Conservation (phyloP, 2,888 invertebrate species). For the Campaea margaritaria region DNA sequence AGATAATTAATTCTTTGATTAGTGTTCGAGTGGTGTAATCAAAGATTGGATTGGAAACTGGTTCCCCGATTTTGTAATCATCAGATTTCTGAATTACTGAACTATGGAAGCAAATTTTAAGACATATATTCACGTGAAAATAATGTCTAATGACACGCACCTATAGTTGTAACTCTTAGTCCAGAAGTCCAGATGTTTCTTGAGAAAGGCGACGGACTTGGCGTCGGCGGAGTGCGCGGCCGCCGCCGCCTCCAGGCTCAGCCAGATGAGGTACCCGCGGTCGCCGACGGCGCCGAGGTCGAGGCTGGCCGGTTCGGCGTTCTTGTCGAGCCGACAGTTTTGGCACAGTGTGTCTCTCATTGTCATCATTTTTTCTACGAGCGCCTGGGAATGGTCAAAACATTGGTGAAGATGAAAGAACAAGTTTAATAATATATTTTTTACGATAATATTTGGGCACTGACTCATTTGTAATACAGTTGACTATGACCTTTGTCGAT, state of each 20-base stretch:
- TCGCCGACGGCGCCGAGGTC: slow-evolving; percentile 91
- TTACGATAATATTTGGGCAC: too few species aligned
- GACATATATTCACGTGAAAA: too few species aligned
- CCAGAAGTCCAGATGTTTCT: slow-evolving; percentile 92
- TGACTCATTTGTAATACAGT: too few species aligned
- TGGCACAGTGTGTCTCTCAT: slow-evolving; percentile 88
- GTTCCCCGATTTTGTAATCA: too few species aligned
- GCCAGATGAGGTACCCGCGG: slow-evolving; percentile 90
- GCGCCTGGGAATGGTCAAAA: slow-evolving; percentile 83
- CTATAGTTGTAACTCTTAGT: slow-evolving; percentile 89
- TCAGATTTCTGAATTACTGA: too few species aligned
- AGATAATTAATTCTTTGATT: too few species aligned
- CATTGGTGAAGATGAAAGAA: too few species aligned
- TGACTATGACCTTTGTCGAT: too few species aligned
- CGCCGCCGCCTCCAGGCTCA: slow-evolving; percentile 90
- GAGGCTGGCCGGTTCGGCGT: slow-evolving; percentile 88
- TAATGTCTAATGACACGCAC: slow-evolving; percentile 59
- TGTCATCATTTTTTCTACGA: slow-evolving; percentile 90
- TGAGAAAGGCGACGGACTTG: slow-evolving; percentile 89
- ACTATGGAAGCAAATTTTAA: too few species aligned
- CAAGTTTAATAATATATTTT: too few species aligned
- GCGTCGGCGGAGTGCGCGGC: slow-evolving; percentile 88
- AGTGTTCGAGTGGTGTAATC: too few species aligned
- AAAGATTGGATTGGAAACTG: too few species aligned
- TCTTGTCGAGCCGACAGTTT: slow-evolving; percentile 84